phyloP scores from a whole-genome alignment of 2,888 invertebrate genomes.

The Cartodere bifasciata region DNA sequence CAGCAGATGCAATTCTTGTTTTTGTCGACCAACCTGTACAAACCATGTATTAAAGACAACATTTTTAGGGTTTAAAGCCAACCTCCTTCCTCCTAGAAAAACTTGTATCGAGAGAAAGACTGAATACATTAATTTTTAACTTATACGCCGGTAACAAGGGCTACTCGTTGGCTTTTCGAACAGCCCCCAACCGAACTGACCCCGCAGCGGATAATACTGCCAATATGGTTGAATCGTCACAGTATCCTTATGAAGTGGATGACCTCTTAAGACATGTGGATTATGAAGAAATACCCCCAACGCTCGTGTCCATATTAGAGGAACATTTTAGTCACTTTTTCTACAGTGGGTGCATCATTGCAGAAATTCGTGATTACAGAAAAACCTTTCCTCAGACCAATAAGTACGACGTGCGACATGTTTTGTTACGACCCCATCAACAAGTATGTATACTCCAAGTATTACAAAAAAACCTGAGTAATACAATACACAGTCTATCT shows the following conservation, averaged over 20 bases:
- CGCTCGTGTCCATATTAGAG: constrained; percentile 72
- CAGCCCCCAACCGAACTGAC: constrained; percentile 27
- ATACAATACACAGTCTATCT: no score
- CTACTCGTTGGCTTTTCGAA: constrained; percentile 47
- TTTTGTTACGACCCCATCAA: constrained; percentile 74
- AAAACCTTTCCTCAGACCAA: constrained; percentile 63
- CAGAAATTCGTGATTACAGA: constrained; percentile 81
- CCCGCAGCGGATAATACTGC: constrained; percentile 44
- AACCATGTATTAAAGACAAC: no score
- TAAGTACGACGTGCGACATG: constrained; percentile 77
- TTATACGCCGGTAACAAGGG: constrained; percentile 87
- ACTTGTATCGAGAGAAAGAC: constrained; percentile 69
- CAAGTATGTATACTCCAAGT: constrained; percentile 48
- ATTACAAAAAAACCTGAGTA: no score
- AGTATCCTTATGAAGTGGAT: constrained; percentile 84
- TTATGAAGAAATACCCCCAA: constrained; percentile 80
- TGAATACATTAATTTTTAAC: constrained; percentile 82
- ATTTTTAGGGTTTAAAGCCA: constrained; percentile 45
- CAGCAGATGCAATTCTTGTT: no score
- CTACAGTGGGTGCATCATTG: constrained; percentile 85
- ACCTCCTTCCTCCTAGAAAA: constrained; percentile 70
- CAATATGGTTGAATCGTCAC: constrained; percentile 56
- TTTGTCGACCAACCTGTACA: no score
- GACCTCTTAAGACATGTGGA: constrained; percentile 78
- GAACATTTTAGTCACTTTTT: constrained; percentile 73